These are phyloP conservation scores for Parnassius orleans DNA, from an alignment of 2,888 invertebrate species.

Conservation along the genomic window DNA sequence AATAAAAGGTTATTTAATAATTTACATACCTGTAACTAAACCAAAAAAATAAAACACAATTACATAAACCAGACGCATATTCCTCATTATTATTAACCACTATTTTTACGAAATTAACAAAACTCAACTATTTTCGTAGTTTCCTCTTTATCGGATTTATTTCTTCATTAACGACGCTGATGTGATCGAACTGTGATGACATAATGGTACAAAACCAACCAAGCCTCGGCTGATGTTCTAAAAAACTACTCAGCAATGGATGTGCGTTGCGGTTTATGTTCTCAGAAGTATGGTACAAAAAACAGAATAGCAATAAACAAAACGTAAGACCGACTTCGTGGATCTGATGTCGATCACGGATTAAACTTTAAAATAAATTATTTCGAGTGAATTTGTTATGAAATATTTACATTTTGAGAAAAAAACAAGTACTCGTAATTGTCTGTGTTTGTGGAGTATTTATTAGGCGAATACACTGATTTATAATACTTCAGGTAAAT, in stretches of 20 bases:
- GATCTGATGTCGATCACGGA: conserved; percentile 18
- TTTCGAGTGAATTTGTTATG: too few species aligned
- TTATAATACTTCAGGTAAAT: too few species aligned
- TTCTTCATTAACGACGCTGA: conserved; percentile 1
- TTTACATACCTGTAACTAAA: conserved; percentile 16
- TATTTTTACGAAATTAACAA: background rate
- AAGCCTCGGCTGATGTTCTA: conserved; percentile 14
- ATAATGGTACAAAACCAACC: conserved; percentile 15
- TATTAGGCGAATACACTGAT: too few species aligned
- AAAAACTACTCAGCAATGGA: conserved; percentile 20
- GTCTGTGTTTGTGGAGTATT: too few species aligned
- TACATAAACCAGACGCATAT: conserved; percentile 3
- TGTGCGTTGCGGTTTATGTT: conserved; percentile 7
- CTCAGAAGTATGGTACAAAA: conserved; percentile 16
- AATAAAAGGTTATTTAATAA: background rate
- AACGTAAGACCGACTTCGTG: conserved; percentile 3
- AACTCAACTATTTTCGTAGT: conserved; percentile 1
- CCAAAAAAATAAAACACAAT: conserved; percentile 4
- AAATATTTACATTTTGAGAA: too few species aligned
- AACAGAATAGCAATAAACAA: conserved; percentile 10
- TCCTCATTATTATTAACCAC: conserved; percentile 7
- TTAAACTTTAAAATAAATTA: conserved; percentile 13
- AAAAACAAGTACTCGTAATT: too few species aligned
- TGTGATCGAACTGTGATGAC: conserved; percentile 19
- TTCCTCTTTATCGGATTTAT: conserved; percentile 12